A percentile compares a stretch with the other conserved stretches of the same genome.
phyloP scores from a whole-genome alignment of 2,888 invertebrate species.

The Catotricha subobsoleta region DNA sequence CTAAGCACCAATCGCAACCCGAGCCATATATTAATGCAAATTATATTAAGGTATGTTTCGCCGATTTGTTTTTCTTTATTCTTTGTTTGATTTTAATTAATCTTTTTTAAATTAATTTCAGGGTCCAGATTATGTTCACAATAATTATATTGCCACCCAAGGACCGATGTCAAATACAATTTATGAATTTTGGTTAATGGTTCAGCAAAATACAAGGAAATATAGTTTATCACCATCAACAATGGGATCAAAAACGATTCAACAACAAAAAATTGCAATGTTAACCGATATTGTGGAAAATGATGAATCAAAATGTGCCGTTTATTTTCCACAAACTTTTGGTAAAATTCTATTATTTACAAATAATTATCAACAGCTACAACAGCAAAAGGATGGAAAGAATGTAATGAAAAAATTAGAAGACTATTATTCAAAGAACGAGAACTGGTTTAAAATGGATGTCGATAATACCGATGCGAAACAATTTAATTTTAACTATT shows the following conservation, averaged over 20 bases:
- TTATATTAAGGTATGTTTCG: constrained; percentile 62
- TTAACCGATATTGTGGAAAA: constrained; percentile 78
- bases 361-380: constrained; percentile 9
- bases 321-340: constrained; percentile 57
- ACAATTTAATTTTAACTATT: constrained; percentile 22
- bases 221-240: constrained; percentile 9
- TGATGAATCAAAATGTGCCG: constrained; percentile 69
- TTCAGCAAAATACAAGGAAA: constrained; percentile 37
- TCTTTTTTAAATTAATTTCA: constrained; percentile 25
- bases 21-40: constrained; percentile 87
- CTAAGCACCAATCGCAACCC: constrained; percentile 29
- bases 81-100: not conserved
- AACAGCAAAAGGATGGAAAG: not conserved
- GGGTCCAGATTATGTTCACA: constrained; percentile 79
- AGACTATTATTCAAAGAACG: not conserved
- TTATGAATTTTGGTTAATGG: constrained; percentile 82
- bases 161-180: constrained; percentile 81
- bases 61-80: not conserved
- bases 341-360: constrained; percentile 29
- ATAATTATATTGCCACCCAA: constrained; percentile 81
- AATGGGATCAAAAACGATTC: constrained; percentile 9
- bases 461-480: not conserved
- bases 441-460: not conserved
- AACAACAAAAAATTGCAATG: constrained; percentile 60
- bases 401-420: not conserved